Percentiles rank a stretch among this genome's conserved stretches.
Evolutionary conservation across 1,140 invertebrate species (phyloP).

Genomic region (Acromyrmex heyeri): DNA sequence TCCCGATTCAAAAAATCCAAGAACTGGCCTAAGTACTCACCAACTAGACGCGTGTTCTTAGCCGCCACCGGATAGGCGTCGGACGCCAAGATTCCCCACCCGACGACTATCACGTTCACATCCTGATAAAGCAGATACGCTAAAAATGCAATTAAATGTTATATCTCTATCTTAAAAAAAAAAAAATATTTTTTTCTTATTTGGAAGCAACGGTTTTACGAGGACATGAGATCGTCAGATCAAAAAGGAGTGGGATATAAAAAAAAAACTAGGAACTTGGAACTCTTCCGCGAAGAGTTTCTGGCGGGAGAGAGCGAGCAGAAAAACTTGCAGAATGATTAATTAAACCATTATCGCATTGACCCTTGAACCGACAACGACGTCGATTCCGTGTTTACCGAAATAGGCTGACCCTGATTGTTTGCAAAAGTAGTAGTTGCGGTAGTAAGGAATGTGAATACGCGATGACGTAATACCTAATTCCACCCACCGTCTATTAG

Average conservation of each 20-base stretch:
- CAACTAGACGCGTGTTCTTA: conserved; percentile 82
- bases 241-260: background rate
- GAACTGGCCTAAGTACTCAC: conserved; percentile 81
- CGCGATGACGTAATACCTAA: background rate
- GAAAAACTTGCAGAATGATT: conserved; percentile 70
- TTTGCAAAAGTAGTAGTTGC: conserved; percentile 32
- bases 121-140: conserved; percentile 88
- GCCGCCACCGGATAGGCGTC: conserved; percentile 80
- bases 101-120: conserved; percentile 89
- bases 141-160: conserved; percentile 67
- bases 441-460: conserved; percentile 17
- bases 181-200: conserved; percentile 4
- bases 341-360: conserved; percentile 74
- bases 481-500: conserved; percentile 79
- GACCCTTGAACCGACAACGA: conserved; percentile 73
- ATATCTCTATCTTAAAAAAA: conserved; percentile 3
- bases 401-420: conserved; percentile 77
- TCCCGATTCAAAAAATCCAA: conserved; percentile 81
- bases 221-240: background rate
- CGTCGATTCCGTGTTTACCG: conserved; percentile 78
- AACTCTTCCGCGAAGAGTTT: conserved; percentile 52
- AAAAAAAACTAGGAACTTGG: background rate
- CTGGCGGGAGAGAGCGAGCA: conserved; percentile 13
- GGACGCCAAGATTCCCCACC: conserved; percentile 88
- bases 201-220: background rate